These are phyloP conservation scores for Andrena praecox DNA, from an alignment of 2,888 invertebrate genomes.

Conservation along the genomic window DNA sequence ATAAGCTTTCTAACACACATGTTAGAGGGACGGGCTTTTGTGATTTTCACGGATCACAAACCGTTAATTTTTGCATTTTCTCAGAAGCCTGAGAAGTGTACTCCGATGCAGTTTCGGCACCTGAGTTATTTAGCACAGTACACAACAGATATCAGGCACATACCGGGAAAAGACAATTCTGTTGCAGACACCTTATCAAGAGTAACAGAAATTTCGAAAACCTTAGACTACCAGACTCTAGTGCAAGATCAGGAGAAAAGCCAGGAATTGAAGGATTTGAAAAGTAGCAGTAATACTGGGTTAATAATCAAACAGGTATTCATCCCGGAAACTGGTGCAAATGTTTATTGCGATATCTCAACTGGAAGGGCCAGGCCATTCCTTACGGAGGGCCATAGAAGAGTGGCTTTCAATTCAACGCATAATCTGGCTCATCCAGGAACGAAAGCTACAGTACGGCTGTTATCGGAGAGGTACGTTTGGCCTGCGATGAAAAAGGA, in stretches of 20 bases:
- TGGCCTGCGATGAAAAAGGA: neutral
- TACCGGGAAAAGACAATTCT: neutral
- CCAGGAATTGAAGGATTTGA: neutral
- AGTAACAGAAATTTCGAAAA: neutral
- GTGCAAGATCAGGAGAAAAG: neutral
- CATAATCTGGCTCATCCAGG: neutral
- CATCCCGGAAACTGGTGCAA: neutral
- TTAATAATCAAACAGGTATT: neutral
- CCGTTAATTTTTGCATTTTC: neutral
- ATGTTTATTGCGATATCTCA: neutral
- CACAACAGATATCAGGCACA: neutral
- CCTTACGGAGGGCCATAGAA: neutral
- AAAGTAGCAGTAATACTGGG: neutral
- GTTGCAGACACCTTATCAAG: neutral
- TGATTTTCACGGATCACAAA: neutral
- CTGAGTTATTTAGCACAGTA: neutral
- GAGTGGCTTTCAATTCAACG: neutral
- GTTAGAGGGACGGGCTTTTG: neutral
- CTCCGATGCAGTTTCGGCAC: neutral
- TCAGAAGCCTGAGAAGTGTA: neutral
- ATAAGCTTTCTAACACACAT: too few species aligned
- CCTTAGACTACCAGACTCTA: neutral
- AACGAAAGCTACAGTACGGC: neutral
- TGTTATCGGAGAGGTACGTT: neutral
- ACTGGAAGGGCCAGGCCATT: neutral